phyloP scores from a whole-genome alignment of 2,113 vertebrate genomes.

The Andinoacara biseriatus region DNA sequence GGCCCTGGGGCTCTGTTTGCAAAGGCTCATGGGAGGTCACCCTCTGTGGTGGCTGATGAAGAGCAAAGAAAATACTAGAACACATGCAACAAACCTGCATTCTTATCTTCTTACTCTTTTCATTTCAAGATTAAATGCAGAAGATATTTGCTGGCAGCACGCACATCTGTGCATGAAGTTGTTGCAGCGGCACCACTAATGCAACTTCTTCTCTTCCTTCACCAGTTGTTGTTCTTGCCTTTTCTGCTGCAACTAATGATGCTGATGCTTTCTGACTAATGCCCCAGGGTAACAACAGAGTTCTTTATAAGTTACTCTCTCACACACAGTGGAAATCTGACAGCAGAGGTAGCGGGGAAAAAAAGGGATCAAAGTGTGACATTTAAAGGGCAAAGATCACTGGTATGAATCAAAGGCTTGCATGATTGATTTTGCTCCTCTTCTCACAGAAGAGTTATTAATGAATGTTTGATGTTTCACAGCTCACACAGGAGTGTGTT shows the following conservation, averaged over 20 bases:
- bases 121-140: conserved; percentile 12
- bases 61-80: conserved; percentile 53
- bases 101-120: neutral
- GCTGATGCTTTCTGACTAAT: conserved; percentile 45
- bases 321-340: neutral
- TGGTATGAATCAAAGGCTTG: conserved; percentile 45
- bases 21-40: conserved; percentile 78
- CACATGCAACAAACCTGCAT: conserved; percentile 38
- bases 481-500: neutral
- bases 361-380: conserved; percentile 50
- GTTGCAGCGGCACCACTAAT: conserved; percentile 56
- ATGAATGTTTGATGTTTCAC: conserved; percentile 49
- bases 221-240: conserved; percentile 39
- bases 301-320: conserved; percentile 42
- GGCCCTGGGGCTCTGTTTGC: conserved; percentile 72
- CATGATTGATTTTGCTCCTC: conserved; percentile 42
- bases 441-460: conserved; percentile 23
- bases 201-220: conserved; percentile 37
- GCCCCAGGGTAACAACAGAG: conserved; percentile 42
- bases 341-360: neutral
- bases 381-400: conserved; percentile 70
- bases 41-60: conserved; percentile 59
- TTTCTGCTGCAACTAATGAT: conserved; percentile 36
- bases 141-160: neutral
- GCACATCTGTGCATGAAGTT: conserved; percentile 57